Conservation (phyloP, 2,888 invertebrate genomes). For the Galeopsomyia nigrocyanea region DNA sequence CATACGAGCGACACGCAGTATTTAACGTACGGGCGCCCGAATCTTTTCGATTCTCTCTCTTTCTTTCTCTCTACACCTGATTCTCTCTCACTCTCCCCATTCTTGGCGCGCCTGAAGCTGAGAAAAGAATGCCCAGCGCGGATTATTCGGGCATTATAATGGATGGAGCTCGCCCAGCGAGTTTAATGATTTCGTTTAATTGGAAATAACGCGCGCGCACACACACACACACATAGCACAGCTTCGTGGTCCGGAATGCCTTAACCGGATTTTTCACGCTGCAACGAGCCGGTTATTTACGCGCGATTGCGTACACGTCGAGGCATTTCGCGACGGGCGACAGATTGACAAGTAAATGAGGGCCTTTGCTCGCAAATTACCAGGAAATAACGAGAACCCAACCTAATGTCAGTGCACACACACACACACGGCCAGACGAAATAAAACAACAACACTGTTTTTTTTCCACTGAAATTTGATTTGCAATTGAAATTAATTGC, state of each 20-base stretch:
- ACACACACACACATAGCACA: background rate
- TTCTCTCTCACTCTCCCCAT: constrained; percentile 22
- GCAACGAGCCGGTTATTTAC: constrained; percentile 14
- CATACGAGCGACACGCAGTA: constrained; percentile 54
- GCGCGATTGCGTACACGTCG: background rate
- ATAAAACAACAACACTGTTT: too few relatives aligned
- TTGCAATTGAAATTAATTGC: constrained; percentile 26
- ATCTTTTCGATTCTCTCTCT: constrained; percentile 19
- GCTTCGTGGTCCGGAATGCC: constrained; percentile 29
- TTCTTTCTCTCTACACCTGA: constrained; percentile 35
- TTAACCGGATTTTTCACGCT: constrained; percentile 46
- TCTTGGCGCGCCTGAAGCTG: constrained; percentile 10
- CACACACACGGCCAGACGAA: too few relatives aligned
- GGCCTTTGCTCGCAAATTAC: background rate
- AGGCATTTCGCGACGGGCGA: constrained; percentile 3
- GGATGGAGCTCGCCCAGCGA: constrained; percentile 26
- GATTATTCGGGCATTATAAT: constrained; percentile 21
- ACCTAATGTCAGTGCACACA: too few relatives aligned
- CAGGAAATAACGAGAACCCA: background rate
- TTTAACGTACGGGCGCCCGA: constrained; percentile 34
- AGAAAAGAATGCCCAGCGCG: constrained; percentile 3
- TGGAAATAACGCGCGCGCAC: constrained; percentile 19
- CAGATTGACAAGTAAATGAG: constrained; percentile 25
- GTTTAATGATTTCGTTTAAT: constrained; percentile 42
- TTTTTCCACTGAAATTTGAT: background rate